Evolutionary conservation across 2,888 invertebrate genomes (phyloP).

Genomic region (Amiota mariae): DNA sequence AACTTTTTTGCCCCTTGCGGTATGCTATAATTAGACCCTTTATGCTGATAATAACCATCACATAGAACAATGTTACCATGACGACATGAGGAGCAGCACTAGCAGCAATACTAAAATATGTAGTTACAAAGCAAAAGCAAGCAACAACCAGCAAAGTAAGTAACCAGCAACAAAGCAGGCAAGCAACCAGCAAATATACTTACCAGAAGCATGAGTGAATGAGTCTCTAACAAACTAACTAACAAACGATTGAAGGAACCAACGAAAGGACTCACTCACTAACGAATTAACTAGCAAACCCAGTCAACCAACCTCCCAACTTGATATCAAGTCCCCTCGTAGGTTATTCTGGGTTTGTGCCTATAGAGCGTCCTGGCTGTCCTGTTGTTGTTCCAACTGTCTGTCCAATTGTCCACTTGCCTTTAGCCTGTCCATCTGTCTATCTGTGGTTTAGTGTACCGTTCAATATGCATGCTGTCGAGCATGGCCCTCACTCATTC

Average conservation of each 20-base stretch:
- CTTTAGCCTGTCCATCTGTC: not conserved
- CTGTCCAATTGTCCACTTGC: no score
- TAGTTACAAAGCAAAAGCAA: no score
- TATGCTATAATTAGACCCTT: slow-evolving; percentile 27
- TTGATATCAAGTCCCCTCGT: no score
- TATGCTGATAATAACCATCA: slow-evolving; percentile 19
- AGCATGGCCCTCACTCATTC: not conserved
- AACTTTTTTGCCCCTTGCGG: slow-evolving; percentile 8
- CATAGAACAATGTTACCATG: not conserved
- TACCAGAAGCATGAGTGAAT: no score
- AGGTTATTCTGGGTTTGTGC: no score
- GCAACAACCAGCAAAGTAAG: no score
- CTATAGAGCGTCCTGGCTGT: no score
- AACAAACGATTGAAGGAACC: not conserved
- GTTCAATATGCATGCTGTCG: slow-evolving; percentile 3
- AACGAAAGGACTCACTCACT: not conserved
- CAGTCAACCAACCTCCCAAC: not conserved
- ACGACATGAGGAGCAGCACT: not conserved
- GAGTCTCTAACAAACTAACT: no score
- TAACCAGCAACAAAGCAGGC: no score
- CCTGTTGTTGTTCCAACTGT: no score
- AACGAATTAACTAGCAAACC: not conserved
- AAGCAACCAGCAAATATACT: no score
- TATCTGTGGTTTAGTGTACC: slow-evolving; percentile 1
- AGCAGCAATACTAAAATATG: not conserved